phyloP scores from a whole-genome alignment of 2,797 vertebrate species.

The Platalea minor region DNA sequence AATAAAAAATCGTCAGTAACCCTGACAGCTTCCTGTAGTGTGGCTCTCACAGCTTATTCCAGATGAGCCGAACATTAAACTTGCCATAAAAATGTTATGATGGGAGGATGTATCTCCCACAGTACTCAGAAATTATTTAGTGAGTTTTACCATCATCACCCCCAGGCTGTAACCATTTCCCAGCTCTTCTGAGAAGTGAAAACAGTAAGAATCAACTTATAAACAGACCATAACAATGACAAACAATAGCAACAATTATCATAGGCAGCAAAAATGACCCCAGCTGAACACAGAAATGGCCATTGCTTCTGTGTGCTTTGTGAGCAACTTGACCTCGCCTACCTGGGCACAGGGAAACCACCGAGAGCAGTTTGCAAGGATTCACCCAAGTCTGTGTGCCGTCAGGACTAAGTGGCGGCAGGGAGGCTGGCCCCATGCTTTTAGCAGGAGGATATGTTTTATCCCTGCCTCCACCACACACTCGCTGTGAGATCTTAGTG shows the following conservation, averaged over 20 bases:
- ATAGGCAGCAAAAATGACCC: background rate
- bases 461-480: background rate
- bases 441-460: background rate
- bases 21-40: conserved; percentile 49
- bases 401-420: accelerated
- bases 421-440: background rate
- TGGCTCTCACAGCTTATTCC: conserved; percentile 43
- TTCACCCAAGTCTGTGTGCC: background rate
- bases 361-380: background rate
- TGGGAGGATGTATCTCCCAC: conserved; percentile 54
- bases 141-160: background rate
- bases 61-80: conserved; percentile 47
- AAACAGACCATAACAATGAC: background rate
- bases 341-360: background rate
- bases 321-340: background rate
- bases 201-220: background rate
- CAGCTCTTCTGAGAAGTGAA: background rate
- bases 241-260: background rate
- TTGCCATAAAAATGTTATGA: conserved; percentile 64
- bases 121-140: conserved; percentile 34
- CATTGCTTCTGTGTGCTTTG: background rate
- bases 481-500: background rate
- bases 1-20: conserved; percentile 61
- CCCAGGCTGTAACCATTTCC: background rate
- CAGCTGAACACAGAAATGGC: background rate